Evolutionary conservation across 2,113 vertebrate species (phyloP).

Genomic region (Varanus komodoensis): DNA sequence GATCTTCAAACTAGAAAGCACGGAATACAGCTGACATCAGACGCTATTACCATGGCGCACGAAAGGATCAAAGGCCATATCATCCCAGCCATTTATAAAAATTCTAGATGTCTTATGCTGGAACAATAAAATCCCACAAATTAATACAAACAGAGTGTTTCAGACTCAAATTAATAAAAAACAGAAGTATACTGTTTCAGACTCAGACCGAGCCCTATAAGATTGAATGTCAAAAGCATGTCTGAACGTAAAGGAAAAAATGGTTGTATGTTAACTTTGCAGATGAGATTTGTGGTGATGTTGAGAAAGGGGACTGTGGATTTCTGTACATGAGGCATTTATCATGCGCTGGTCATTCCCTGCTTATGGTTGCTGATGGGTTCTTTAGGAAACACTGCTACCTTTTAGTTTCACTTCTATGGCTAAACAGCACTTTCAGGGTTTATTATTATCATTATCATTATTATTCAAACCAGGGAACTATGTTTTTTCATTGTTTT

Average conservation of each 20-base stretch:
- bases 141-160: neutral
- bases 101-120: neutral
- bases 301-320: neutral
- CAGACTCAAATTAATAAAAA: neutral
- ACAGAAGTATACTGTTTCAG: neutral
- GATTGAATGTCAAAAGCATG: neutral
- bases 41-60: neutral
- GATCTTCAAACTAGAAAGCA: conserved; percentile 88
- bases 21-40: conserved; percentile 22
- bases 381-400: neutral
- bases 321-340: too few relatives aligned
- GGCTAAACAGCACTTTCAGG: neutral
- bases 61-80: neutral
- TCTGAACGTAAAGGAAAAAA: too few relatives aligned
- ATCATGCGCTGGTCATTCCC: too few relatives aligned
- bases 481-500: too few relatives aligned
- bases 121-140: neutral
- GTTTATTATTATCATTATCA: too few relatives aligned
- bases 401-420: neutral
- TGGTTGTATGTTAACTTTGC: neutral
- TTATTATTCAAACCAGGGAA: too few relatives aligned
- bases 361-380: too few relatives aligned
- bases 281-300: neutral
- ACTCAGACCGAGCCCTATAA: neutral
- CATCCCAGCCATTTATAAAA: neutral